A percentile compares a stretch with the other conserved stretches of the same genome.
Conservation (phyloP, 2,113 vertebrate genomes). For the Dasyprocta punctata region DNA sequence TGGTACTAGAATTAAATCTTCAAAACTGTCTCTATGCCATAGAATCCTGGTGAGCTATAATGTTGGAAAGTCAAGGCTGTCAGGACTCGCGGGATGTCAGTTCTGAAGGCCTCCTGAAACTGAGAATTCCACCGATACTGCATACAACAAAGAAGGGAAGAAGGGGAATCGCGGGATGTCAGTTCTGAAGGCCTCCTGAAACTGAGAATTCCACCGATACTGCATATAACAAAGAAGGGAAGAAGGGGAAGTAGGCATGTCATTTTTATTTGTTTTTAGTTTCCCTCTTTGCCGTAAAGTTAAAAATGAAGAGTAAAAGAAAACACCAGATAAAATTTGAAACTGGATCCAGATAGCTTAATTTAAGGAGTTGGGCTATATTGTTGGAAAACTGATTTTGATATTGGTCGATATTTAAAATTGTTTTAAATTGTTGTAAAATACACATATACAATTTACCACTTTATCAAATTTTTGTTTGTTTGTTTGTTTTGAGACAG, state of each 20-base stretch:
- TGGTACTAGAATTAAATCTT: background rate
- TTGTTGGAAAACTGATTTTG: background rate
- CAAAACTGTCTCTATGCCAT: background rate
- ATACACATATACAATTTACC: background rate
- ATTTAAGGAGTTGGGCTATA: background rate
- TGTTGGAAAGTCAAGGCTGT: background rate
- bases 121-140: background rate
- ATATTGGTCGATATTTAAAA: background rate
- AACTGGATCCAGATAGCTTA: background rate
- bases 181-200: background rate
- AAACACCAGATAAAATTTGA: background rate
- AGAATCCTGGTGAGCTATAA: background rate
- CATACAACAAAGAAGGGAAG: background rate
- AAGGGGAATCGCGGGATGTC: background rate
- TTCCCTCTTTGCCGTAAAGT: background rate
- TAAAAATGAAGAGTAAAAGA: background rate
- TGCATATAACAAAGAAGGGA: background rate
- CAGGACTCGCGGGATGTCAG: background rate
- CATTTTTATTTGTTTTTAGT: slow-evolving; percentile 26
- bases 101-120: background rate
- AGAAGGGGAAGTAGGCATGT: background rate
- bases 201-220: background rate
- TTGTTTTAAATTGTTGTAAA: background rate
- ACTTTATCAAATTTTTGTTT: background rate
- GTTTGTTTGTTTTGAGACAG: background rate